A percentile compares a stretch with the other conserved stretches of the same genome.
Evolutionary conservation across 2,888 invertebrate genomes (phyloP).

Genomic region (Toxonevra muliebris): DNA sequence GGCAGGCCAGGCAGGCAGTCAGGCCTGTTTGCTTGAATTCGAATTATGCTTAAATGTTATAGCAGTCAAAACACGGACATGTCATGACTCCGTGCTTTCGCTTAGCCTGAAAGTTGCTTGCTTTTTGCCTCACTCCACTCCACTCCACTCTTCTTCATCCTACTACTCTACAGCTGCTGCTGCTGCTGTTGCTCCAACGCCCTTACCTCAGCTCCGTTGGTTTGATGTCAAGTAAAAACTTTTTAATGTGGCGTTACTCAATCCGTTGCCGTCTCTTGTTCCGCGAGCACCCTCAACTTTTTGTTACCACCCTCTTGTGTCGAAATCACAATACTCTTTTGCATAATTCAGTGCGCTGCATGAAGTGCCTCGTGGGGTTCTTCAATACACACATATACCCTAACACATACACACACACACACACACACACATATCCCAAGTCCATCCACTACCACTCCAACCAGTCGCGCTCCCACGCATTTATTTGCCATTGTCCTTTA

Average conservation of each 20-base stretch:
- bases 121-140: no score
- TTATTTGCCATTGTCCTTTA: conserved; percentile 22
- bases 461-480: conserved; percentile 14
- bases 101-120: no score
- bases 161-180: no score
- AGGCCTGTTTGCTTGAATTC: no score
- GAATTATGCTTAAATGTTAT: no score
- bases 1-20: no score
- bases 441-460: neutral
- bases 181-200: no score
- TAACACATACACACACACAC: neutral
- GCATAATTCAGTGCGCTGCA: conserved; percentile 29
- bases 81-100: no score
- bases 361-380: conserved; percentile 15
- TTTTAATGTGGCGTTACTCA: conserved; percentile 16
- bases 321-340: conserved; percentile 22
- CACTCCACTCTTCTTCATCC: no score
- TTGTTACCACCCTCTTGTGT: neutral
- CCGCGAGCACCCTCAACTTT: neutral
- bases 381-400: neutral
- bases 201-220: no score
- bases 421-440: no score
- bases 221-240: conserved; percentile 23
- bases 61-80: conserved; percentile 25
- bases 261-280: conserved; percentile 1